Conservation (phyloP, 2,888 invertebrate species). For the Ectropis crepuscularia region DNA sequence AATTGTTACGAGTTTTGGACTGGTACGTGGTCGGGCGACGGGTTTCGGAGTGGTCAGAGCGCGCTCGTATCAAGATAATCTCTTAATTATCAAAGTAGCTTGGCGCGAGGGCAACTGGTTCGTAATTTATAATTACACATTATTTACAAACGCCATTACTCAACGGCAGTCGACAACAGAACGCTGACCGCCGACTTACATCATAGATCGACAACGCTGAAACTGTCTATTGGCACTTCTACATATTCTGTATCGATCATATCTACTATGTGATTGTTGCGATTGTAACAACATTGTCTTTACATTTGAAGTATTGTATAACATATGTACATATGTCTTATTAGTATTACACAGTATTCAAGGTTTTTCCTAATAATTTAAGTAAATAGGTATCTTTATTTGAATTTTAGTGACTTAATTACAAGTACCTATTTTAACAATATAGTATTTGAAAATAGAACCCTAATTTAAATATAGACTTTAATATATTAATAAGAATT, state of each 20-base stretch:
- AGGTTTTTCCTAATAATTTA: too few species aligned
- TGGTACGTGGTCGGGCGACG: constrained; percentile 20
- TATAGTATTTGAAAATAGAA: too few species aligned
- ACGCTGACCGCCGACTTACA: constrained; percentile 54
- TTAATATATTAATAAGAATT: too few species aligned
- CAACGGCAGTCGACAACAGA: constrained; percentile 51
- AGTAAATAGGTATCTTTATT: too few species aligned
- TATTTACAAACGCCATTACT: constrained; percentile 62
- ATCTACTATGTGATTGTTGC: constrained; percentile 22
- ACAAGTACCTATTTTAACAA: too few species aligned
- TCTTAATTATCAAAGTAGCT: constrained; percentile 46
- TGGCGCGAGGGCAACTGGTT: constrained; percentile 42
- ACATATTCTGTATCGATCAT: constrained; percentile 21
- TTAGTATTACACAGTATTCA: constrained; percentile 1
- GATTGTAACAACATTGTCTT: constrained; percentile 37
- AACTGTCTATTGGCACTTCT: constrained; percentile 5
- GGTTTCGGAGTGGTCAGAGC: constrained; percentile 21
- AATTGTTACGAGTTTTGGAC: constrained; percentile 36
- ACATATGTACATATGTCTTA: constrained; percentile 10
- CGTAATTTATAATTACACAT: constrained; percentile 55
- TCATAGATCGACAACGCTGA: constrained; percentile 46
- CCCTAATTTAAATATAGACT: too few species aligned
- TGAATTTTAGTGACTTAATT: too few species aligned
- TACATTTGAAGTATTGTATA: constrained; percentile 26
- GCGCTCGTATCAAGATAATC: constrained; percentile 38